Evolutionary conservation across 2,888 invertebrate species (phyloP), one percentile per base, ranked within the genome.

Genomic region (Hermaeophaga mercurialis): DNA sequence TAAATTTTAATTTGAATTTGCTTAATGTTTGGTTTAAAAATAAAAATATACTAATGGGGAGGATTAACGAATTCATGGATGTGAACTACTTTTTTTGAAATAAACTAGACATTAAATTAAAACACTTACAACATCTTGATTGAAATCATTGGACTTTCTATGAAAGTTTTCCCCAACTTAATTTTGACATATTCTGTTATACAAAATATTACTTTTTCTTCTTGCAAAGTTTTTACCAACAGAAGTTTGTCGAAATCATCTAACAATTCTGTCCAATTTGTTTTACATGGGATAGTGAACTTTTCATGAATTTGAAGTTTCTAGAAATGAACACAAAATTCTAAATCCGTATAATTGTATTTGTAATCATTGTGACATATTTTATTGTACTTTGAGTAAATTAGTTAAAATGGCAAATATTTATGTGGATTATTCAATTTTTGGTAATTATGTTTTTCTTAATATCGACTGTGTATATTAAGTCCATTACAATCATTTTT

Each of bases 151-250:
- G 92, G 90, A 59, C 89, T 90, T 76, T 94, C 94, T 3, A 94
- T 87, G 73, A 94, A 95, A 45, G 84, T 80, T 47, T 84, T 77
- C 0, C 95, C 94, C 12, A 94, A 81, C 65, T 90, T 89, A 26
- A 79, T 80, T 68, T 85, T 83, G 1, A 95, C 90, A 75, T 89
- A 95, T 62, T 90, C 86, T 0, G 89, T 88, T 6, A 93, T 86
- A 1, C 89, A 91, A 69, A 90, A 88, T 18, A 92, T 85, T 14
- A 95, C 80, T 75, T 89, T 89, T 70, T 94, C 91, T 75, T 90
- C 91, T 65, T 85, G 85, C 44, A 94, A 81, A 18, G 85, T 81
- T 75, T 89, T 90, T 1, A 94, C 73, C 24, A 94, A 75, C 82
- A 94, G 85, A 7, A 95, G 79, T 74, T 93, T 94, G 70, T 93